Evolutionary conservation across 2,113 vertebrate species (phyloP).

Genomic region (Mungos mungo): DNA sequence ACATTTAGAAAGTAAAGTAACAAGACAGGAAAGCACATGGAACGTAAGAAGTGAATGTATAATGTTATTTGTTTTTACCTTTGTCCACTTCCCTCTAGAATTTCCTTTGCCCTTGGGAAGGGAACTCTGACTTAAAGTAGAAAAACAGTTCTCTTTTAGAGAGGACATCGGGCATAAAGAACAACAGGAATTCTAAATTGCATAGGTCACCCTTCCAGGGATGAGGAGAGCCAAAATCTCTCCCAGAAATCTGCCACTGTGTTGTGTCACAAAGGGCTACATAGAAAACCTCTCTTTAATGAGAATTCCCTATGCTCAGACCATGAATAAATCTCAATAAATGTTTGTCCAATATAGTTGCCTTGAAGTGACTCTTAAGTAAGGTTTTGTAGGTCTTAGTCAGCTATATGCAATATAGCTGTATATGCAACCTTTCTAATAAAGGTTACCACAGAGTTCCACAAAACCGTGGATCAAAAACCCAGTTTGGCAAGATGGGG

Average conservation of each 20-base stretch:
- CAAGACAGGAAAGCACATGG: neutral
- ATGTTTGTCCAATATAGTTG: neutral
- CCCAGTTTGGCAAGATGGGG: neutral
- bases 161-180: neutral
- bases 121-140: neutral
- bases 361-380: neutral
- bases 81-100: neutral
- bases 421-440: neutral
- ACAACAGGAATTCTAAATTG: neutral
- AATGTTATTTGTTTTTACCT: slow-evolving; percentile 8
- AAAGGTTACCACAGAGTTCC: neutral
- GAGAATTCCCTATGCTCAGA: neutral
- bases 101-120: slow-evolving; percentile 25
- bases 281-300: neutral
- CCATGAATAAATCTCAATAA: slow-evolving; percentile 39
- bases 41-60: neutral
- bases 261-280: neutral
- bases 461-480: slow-evolving; percentile 16
- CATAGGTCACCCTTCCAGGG: neutral
- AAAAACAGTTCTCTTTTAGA: neutral
- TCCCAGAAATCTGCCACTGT: neutral
- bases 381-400: neutral
- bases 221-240: neutral
- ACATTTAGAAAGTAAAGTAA: neutral
- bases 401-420: neutral